Conservation (phyloP, 2,113 vertebrate genomes). For the Alexandromys fortis region DNA sequence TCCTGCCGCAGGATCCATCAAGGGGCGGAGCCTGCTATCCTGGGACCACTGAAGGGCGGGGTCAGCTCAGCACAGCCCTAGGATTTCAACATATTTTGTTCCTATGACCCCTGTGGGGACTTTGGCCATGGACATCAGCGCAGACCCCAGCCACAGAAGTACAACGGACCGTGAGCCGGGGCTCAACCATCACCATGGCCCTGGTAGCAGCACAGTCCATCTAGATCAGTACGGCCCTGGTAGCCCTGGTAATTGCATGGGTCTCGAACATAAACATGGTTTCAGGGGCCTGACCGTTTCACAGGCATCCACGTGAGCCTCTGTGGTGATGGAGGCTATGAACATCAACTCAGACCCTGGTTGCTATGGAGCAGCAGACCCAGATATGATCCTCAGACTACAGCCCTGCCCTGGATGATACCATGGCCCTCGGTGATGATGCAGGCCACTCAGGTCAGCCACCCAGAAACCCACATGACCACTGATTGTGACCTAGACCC, state of each 20-base stretch:
- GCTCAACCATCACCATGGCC: neutral
- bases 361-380: too few relatives aligned
- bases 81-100: neutral
- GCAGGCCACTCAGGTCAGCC: too few relatives aligned
- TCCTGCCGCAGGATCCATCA: neutral
- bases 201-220: neutral
- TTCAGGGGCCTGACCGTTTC: neutral
- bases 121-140: neutral
- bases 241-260: neutral
- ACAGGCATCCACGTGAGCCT: neutral
- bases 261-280: neutral
- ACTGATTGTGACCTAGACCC: too few relatives aligned
- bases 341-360: too few relatives aligned
- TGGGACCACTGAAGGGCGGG: neutral
- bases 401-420: too few relatives aligned
- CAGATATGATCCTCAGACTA: too few relatives aligned
- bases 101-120: neutral
- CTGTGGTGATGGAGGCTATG: too few relatives aligned
- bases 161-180: too few relatives aligned
- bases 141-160: neutral
- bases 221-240: neutral
- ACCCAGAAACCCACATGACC: too few relatives aligned
- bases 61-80: neutral
- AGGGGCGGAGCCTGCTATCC: neutral
- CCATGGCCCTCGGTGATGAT: too few relatives aligned